Evolutionary conservation across 1,140 invertebrate genomes (phyloP), one percentile per base, ranked within the genome.

Genomic region (Dolichoris vasculosae): DNA sequence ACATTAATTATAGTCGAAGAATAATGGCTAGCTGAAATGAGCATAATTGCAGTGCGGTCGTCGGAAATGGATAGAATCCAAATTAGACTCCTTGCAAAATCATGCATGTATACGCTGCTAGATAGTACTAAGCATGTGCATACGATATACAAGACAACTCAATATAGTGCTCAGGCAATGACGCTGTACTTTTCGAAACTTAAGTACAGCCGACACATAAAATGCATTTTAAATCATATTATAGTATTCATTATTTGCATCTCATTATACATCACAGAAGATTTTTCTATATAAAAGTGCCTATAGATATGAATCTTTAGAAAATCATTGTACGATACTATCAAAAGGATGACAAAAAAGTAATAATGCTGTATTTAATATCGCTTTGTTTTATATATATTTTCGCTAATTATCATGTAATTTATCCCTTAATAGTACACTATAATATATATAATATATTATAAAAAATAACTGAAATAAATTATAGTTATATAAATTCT

Each of bases 1-100:
- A 75, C 81, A 83, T 83, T 75, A 48, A 83, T 83, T 83, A 75
- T 51, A 46, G 73, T n/a, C 75, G 75, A 78, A 78, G 83, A 84
- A 75, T 84, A 78, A 84, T n/a, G 75, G 78, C 75, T 43, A n/a
- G 51, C 9, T 55, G 55, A 9, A 59, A 59, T 48, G 55, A 83
- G 69, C 73, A 40, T 67, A 83, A 83, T 83, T 77, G 82, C 82
- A 55, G 81, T 51, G 35, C 26, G 38, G 40, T 75, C 81, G 35
- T 59, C 51, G 69, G 81, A 83, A 83, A 75, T 83, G 81, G 81
- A 82, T 73, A 82, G 81, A 71, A 83, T 83, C 69, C 38, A 59
- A 59, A 59, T 59, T 26, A 26, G 3, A 26, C 55, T 59, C 23
- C 55, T 59, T 59, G 20, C 26, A 26, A 26, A 20, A 13, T 15